Evolutionary conservation across 2,113 vertebrate genomes (phyloP), one percentile per base, ranked within the genome.

Genomic region (Tichodroma muraria): DNA sequence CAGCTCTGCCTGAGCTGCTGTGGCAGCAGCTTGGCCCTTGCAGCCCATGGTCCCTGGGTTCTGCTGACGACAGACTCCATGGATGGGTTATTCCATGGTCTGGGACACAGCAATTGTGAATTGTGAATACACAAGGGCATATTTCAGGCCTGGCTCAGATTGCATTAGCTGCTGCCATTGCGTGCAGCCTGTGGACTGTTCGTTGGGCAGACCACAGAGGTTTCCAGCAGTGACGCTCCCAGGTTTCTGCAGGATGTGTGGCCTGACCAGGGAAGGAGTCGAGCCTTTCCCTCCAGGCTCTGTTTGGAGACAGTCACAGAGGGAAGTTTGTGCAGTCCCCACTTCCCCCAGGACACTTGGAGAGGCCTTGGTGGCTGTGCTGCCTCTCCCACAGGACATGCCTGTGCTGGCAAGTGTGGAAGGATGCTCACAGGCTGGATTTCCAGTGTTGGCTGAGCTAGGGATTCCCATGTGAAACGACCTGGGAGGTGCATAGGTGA

Each of bases 61-160:
- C 5, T 0, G 0, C n/a, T 72, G 57, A 63, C 60, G 28, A 7
- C 13, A 15, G 33, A 9, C 13, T 27, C 33, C 6, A 1, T 16
- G 60, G 40, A 38, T 30, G 31, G 30, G 13, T 45, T 45, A 23
- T 50, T 54, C 73, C 15, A 2, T 35, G 22, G 3, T 10, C 10
- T 69, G 47, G 53, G 35, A n/a, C 38, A 38, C 44, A 54, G 61
- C 27, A n/a, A n/a, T n/a, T n/a, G n/a, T n/a, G n/a, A n/a, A n/a
- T n/a, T n/a, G n/a, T n/a, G n/a, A n/a, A n/a, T n/a, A n/a, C n/a
- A n/a, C n/a, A 37, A 31, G 52, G 52, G 42, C 27, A 6, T 10
- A 31, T 2, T 47, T 27, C 5, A 44, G 49, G 16, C 25, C 27
- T 63, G 45, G 25, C 38, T 5, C n/a, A 19, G 17, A 27, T 44